These are phyloP conservation scores for Cromileptes altivelis DNA, from an alignment of 2,113 vertebrate species.

Conservation along the genomic window DNA sequence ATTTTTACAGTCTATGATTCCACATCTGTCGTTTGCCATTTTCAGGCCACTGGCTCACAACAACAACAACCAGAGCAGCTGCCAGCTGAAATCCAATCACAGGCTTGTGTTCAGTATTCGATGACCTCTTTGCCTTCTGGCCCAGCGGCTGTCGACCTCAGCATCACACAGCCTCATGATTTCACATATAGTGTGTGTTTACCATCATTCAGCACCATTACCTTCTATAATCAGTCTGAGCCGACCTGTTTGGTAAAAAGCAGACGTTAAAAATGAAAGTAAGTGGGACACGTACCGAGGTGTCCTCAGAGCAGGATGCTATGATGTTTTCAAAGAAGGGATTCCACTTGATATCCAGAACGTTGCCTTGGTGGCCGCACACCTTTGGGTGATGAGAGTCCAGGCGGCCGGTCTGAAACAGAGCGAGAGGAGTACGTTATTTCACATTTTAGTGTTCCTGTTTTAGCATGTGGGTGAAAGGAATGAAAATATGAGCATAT, in stretches of 20 bases:
- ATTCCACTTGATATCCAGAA: constrained; percentile 99
- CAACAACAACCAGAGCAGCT: constrained; percentile 7
- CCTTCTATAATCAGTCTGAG: not conserved
- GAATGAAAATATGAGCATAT: not conserved
- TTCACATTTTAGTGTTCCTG: not conserved
- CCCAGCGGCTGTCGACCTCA: not conserved
- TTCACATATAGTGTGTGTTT: not conserved
- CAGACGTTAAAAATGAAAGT: not conserved
- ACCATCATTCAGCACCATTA: not conserved
- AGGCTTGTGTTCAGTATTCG: not conserved
- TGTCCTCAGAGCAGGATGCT: constrained; percentile 96
- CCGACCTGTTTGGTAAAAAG: not conserved
- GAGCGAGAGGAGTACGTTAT: not conserved
- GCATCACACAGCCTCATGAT: not conserved
- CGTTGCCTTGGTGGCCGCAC: constrained; percentile 96
- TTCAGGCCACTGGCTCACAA: constrained; percentile 1
- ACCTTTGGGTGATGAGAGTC: constrained; percentile 96
- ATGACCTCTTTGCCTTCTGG: constrained; percentile 11
- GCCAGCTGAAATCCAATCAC: constrained; percentile 21
- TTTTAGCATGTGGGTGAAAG: not conserved
- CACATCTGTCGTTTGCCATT: constrained; percentile 25
- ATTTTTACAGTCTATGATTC: not conserved
- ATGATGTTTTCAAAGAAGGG: constrained; percentile 99
- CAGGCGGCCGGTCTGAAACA: constrained; percentile 88
- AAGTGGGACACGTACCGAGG: constrained; percentile 87